phyloP scores from a whole-genome alignment of 2,113 vertebrate genomes.

The Oryzias melastigma region DNA sequence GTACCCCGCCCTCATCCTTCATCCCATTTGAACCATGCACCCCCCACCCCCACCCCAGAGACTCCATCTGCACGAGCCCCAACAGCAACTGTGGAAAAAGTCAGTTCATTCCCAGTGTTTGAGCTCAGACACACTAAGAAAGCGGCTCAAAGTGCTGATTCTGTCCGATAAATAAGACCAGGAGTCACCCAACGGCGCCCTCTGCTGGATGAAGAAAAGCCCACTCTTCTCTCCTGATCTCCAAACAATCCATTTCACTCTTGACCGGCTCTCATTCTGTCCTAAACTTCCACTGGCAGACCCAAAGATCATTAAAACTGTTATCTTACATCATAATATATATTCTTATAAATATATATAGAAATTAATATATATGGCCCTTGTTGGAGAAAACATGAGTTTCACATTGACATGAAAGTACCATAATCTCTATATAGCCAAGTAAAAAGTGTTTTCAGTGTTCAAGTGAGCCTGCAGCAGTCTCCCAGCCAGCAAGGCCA shows the following conservation, averaged over 20 bases:
- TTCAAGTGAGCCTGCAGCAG: slow-evolving; percentile 82
- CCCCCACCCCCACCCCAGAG: slow-evolving; percentile 3
- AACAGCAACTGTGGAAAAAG: slow-evolving; percentile 27
- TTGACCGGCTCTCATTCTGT: slow-evolving; percentile 23
- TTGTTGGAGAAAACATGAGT: slow-evolving; percentile 78
- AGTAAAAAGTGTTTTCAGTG: slow-evolving; percentile 84
- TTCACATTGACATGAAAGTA: slow-evolving; percentile 81
- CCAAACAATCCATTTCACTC: slow-evolving; percentile 52
- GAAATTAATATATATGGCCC: slow-evolving; percentile 77
- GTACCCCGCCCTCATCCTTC: slow-evolving; percentile 10
- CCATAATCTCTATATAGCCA: slow-evolving; percentile 82
- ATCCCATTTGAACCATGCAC: slow-evolving; percentile 23
- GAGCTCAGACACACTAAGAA: slow-evolving; percentile 47
- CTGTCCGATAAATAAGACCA: slow-evolving; percentile 52
- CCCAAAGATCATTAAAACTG: slow-evolving; percentile 74
- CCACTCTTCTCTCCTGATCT: slow-evolving; percentile 47
- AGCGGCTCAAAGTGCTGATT: slow-evolving; percentile 75
- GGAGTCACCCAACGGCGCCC: slow-evolving; percentile 57
- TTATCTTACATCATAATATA: slow-evolving; percentile 75
- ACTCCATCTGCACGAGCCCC: slow-evolving; percentile 41
- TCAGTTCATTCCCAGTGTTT: slow-evolving; percentile 42
- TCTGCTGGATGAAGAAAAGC: slow-evolving; percentile 62
- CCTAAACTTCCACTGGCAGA: slow-evolving; percentile 59
- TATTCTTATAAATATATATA: slow-evolving; percentile 76
- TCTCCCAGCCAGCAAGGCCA: slow-evolving; percentile 8